phyloP scores from a whole-genome alignment of 2,888 invertebrate genomes.

The Lymantria monacha region DNA sequence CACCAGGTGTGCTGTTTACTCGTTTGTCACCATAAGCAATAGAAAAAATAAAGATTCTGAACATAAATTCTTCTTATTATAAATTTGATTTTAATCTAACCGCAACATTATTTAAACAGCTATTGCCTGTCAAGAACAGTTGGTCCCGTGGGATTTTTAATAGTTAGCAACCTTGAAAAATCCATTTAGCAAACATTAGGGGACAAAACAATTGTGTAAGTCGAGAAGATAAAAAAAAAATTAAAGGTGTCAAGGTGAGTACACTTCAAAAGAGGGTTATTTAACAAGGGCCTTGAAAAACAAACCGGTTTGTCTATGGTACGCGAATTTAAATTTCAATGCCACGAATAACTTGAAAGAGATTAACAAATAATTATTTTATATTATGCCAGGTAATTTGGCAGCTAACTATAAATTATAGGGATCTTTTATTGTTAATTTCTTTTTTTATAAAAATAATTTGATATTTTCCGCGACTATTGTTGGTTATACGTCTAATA shows the following conservation, averaged over 20 bases:
- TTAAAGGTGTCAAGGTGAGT: conserved; percentile 40
- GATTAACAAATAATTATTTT: conserved; percentile 37
- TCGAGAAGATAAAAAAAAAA: conserved; percentile 29
- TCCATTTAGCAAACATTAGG: conserved; percentile 56
- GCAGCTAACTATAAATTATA: conserved; percentile 28
- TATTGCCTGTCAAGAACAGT: neutral
- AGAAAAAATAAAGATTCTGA: too few relatives aligned
- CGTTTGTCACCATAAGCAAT: too few relatives aligned
- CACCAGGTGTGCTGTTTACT: too few relatives aligned
- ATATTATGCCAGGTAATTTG: conserved; percentile 28
- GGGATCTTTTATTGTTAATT: conserved; percentile 9
- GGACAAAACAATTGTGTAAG: conserved; percentile 38
- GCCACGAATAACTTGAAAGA: conserved; percentile 18
- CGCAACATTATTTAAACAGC: too few relatives aligned
- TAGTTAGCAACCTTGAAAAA: conserved; percentile 50
- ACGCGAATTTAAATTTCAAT: conserved; percentile 35
- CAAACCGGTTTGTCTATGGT: conserved; percentile 21
- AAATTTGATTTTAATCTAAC: too few relatives aligned
- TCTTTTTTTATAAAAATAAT: neutral
- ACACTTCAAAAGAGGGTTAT: conserved; percentile 23
- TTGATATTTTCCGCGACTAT: neutral
- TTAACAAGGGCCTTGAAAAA: conserved; percentile 34
- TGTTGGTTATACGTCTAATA: conserved; percentile 1
- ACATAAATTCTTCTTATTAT: too few relatives aligned
- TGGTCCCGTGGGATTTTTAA: conserved; percentile 49